Evolutionary conservation across 2,888 invertebrate genomes (phyloP).

Genomic region (Alcis repandata): DNA sequence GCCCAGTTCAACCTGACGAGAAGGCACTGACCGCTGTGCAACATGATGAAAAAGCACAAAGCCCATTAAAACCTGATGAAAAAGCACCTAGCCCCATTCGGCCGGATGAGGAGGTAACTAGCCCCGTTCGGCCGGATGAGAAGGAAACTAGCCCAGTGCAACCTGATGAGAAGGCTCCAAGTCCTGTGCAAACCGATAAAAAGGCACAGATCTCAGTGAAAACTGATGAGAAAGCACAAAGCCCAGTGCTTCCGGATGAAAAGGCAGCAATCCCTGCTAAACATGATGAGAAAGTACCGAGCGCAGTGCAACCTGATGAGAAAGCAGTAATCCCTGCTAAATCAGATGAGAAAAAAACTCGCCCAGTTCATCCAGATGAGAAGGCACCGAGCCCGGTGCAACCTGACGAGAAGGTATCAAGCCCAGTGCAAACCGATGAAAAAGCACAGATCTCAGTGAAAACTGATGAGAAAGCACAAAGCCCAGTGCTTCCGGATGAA

Average conservation of each 20-base stretch:
- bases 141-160: background rate
- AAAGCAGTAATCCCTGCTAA: slow-evolving; percentile 31
- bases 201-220: background rate
- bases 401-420: background rate
- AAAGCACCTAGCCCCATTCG: slow-evolving; percentile 29
- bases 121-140: background rate
- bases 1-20: slow-evolving; percentile 17
- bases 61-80: slow-evolving; percentile 33
- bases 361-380: background rate
- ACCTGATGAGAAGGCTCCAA: slow-evolving; percentile 21
- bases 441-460: too few species aligned
- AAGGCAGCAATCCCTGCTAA: slow-evolving; percentile 11
- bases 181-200: slow-evolving; percentile 6
- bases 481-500: slow-evolving; percentile 13
- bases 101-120: slow-evolving; percentile 4
- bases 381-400: background rate
- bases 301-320: background rate
- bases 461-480: slow-evolving; percentile 18
- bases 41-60: slow-evolving; percentile 18
- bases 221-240: background rate
- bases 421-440: background rate
- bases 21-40: background rate
- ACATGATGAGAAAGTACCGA: background rate
- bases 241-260: slow-evolving; percentile 1
- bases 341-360: slow-evolving; percentile 14